Conservation (phyloP, 2,888 invertebrate species). For the Pheosia gnoma region DNA sequence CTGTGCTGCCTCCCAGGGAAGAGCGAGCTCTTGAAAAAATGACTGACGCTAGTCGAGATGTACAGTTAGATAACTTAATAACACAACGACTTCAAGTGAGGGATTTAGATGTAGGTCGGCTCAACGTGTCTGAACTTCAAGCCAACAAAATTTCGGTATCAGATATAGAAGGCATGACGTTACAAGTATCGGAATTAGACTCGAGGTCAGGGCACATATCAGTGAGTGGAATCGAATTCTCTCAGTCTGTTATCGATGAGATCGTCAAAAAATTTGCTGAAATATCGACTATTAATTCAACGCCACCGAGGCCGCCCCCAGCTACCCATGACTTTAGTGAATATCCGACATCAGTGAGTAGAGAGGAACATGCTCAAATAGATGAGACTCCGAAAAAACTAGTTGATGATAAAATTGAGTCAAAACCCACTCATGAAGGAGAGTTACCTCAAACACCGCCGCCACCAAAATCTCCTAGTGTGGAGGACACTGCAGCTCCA, state of each 20-base stretch:
- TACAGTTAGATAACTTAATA: constrained; percentile 74
- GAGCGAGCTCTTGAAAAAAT: constrained; percentile 67
- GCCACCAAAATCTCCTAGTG: constrained; percentile 40
- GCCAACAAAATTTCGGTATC: constrained; percentile 92
- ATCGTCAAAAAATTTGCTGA: constrained; percentile 84
- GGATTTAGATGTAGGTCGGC: constrained; percentile 90
- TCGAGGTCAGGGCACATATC: constrained; percentile 88
- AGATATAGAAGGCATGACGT: constrained; percentile 90
- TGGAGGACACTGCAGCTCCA: constrained; percentile 55
- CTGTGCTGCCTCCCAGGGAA: constrained; percentile 39
- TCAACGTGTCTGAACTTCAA: constrained; percentile 91
- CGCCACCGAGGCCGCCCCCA: constrained; percentile 26
- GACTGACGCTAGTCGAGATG: constrained; percentile 61
- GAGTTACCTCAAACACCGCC: constrained; percentile 34
- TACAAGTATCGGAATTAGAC: constrained; percentile 89
- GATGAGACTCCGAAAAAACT: constrained; percentile 45
- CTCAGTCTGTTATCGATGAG: constrained; percentile 87
- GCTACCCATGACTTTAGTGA: constrained; percentile 44
- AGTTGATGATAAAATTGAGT: constrained; percentile 30
- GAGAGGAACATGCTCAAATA: constrained; percentile 76
- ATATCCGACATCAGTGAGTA: constrained; percentile 54
- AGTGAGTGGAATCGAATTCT: constrained; percentile 87
- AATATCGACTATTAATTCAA: constrained; percentile 59
- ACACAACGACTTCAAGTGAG: constrained; percentile 88
- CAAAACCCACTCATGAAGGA: constrained; percentile 27